Conservation (phyloP, 2,797 vertebrate genomes). For the Pipistrellus pipistrellus region DNA sequence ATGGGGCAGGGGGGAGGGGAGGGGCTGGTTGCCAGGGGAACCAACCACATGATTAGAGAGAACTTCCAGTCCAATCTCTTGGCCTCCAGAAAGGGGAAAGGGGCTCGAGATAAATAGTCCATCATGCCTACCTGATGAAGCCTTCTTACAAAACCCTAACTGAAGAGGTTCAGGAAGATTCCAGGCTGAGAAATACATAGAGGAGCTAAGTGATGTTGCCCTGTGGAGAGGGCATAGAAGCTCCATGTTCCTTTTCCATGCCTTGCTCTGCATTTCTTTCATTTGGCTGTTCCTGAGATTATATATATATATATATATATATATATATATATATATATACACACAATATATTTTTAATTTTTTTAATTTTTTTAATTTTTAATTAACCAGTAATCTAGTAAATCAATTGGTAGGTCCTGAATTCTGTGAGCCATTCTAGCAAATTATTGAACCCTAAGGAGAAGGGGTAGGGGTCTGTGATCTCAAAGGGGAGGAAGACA, state of each 20-base stretch:
- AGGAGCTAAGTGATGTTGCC: background rate
- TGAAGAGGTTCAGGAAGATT: background rate
- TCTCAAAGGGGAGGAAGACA: background rate
- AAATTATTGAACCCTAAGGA: background rate
- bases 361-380: no score
- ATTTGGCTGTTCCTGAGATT: background rate
- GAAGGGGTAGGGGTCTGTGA: background rate
- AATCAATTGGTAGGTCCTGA: background rate
- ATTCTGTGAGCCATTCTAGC: background rate
- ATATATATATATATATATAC: background rate
- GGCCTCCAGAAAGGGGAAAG: background rate
- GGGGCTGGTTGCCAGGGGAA: background rate
- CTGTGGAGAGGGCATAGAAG: background rate
- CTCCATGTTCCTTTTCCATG: background rate
- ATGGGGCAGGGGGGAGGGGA: rapidly evolving
- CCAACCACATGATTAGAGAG: background rate
- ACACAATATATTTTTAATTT: no score
- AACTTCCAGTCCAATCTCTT: background rate
- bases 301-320: background rate
- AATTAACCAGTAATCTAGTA: background rate
- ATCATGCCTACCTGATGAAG: background rate
- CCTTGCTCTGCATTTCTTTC: background rate
- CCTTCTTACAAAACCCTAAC: background rate
- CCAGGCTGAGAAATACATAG: background rate
- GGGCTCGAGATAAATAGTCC: background rate